Percentiles rank a stretch among this genome's conserved stretches.
These are phyloP conservation scores for Ectemnius cavifrons DNA, from an alignment of 2,888 invertebrate species.

Conservation along the genomic window DNA sequence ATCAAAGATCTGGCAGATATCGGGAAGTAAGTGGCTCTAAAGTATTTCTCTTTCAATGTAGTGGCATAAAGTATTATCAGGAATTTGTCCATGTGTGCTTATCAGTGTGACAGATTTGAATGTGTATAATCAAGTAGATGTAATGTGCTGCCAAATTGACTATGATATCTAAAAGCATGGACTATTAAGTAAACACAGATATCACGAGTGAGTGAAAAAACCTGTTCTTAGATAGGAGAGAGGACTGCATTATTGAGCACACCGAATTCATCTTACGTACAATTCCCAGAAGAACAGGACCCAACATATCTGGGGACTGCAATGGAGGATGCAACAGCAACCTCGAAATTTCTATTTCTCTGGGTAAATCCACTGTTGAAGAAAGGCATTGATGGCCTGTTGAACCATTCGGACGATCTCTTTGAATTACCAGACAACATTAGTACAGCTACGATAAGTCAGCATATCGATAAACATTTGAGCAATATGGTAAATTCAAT, in stretches of 20 bases:
- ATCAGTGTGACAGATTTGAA: conserved; percentile 38
- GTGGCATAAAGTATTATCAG: conserved; percentile 31
- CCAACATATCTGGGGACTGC: conserved; percentile 88
- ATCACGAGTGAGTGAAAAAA: conserved; percentile 37
- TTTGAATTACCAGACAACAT: conserved; percentile 88
- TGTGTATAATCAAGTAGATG: conserved; percentile 24
- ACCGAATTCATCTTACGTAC: conserved; percentile 79
- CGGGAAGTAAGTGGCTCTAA: conserved; percentile 44
- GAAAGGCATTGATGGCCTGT: conserved; percentile 87
- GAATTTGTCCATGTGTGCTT: conserved; percentile 28
- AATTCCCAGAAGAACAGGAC: conserved; percentile 83
- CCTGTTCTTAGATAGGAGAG: conserved; percentile 79
- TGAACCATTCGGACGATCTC: conserved; percentile 88
- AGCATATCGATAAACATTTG: conserved; percentile 81
- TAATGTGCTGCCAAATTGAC: conserved; percentile 33
- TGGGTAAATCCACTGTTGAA: conserved; percentile 93
- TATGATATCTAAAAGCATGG: conserved; percentile 46
- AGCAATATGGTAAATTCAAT: conserved; percentile 69
- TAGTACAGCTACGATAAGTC: conserved; percentile 82
- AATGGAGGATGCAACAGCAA: conserved; percentile 85
- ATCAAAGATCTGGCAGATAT: conserved; percentile 71
- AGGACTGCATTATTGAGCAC: conserved; percentile 81
- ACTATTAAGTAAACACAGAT: conserved; percentile 49
- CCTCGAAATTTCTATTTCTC: conserved; percentile 88
- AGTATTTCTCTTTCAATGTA: conserved; percentile 33